phyloP scores from a whole-genome alignment of 2,797 vertebrate species.

The Pelochelys cantorii region DNA sequence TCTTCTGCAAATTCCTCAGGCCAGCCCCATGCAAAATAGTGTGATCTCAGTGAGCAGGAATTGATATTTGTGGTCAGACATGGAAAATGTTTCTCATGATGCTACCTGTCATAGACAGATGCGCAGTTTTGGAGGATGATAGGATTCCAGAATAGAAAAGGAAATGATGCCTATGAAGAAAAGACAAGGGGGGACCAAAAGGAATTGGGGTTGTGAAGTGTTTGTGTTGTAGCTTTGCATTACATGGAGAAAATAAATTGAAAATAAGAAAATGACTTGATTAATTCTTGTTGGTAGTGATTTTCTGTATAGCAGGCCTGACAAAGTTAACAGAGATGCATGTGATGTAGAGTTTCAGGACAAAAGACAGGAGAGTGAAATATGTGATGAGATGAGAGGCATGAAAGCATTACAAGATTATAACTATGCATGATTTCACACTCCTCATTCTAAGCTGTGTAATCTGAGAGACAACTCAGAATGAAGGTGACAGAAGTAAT shows the following conservation, averaged over 20 bases:
- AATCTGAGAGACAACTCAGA: constrained; percentile 35
- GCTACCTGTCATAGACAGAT: not conserved
- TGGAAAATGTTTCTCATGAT: not conserved
- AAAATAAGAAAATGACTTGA: not conserved
- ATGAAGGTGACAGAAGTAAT: constrained; percentile 10
- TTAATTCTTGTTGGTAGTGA: not conserved
- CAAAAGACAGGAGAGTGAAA: constrained; percentile 17
- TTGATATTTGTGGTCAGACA: not conserved
- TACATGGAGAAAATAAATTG: not conserved
- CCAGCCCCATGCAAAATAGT: not conserved
- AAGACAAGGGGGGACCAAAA: not conserved
- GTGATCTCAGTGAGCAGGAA: not conserved
- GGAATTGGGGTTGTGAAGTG: not conserved
- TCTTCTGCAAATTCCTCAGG: constrained; percentile 8
- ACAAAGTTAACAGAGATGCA: not conserved
- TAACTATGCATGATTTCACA: constrained; percentile 5
- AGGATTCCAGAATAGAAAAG: not conserved
- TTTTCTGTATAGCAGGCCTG: not conserved
- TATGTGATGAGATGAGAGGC: not conserved
- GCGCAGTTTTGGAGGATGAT: constrained; percentile 4
- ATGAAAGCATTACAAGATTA: constrained; percentile 3
- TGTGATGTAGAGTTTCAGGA: not conserved
- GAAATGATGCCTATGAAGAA: not conserved
- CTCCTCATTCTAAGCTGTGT: constrained; percentile 40
- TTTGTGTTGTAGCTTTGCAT: not conserved